Evolutionary conservation across 2,888 invertebrate genomes (phyloP).

Genomic region (Ophion slaviceki): DNA sequence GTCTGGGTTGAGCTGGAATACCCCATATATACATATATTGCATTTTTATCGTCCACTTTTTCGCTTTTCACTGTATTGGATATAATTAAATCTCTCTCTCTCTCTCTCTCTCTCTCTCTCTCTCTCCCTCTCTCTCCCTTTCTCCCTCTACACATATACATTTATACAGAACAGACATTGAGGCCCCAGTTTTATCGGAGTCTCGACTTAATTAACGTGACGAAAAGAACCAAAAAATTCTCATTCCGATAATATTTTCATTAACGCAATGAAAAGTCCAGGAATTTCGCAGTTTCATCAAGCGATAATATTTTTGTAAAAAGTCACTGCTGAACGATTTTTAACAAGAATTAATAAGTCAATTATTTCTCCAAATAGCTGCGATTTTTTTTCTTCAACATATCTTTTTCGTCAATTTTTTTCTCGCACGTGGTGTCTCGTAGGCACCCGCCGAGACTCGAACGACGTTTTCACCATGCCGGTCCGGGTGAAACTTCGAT

Average conservation of each 20-base stretch:
- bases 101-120: background rate
- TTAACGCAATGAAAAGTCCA: too few relatives aligned
- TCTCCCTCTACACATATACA: background rate
- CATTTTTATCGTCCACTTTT: too few relatives aligned
- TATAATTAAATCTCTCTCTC: background rate
- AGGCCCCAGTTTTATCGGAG: background rate
- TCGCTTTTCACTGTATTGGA: too few relatives aligned
- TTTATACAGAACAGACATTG: background rate
- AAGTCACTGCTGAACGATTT: too few relatives aligned
- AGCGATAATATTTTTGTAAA: too few relatives aligned
- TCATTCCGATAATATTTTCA: too few relatives aligned
- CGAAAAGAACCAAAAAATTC: background rate
- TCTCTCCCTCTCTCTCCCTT: background rate
- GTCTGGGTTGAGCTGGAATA: too few relatives aligned
- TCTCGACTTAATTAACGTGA: background rate
- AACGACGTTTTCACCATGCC: background rate
- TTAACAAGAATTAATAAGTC: too few relatives aligned
- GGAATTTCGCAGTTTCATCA: too few relatives aligned
- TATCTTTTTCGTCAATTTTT: background rate
- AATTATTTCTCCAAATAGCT: too few relatives aligned
- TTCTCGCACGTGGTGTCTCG: background rate
- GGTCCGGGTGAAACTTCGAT: constrained; percentile 1
- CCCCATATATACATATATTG: too few relatives aligned
- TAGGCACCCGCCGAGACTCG: background rate
- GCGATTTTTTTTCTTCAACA: background rate